Percentiles rank a stretch among this genome's conserved stretches.
Evolutionary conservation across 1,140 invertebrate species (phyloP).

Genomic region (Drosophila obscura): DNA sequence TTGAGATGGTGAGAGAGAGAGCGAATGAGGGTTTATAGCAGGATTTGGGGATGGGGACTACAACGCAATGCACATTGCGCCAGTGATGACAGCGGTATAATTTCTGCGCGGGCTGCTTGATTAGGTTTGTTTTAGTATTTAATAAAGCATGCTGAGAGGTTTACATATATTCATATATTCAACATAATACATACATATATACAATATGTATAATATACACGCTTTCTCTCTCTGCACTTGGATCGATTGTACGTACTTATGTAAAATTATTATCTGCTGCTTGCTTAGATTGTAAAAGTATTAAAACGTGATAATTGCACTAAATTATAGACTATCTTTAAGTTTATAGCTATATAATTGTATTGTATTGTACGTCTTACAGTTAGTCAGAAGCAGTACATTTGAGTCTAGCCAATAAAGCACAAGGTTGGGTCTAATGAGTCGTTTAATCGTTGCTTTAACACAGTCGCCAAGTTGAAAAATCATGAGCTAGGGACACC

Average conservation of each 20-base stretch:
- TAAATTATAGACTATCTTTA: constrained; percentile 59
- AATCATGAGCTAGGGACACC: constrained; percentile 48
- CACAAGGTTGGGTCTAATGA: constrained; percentile 53
- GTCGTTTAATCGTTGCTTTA: constrained; percentile 25
- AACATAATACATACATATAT: constrained; percentile 1
- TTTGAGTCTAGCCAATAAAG: constrained; percentile 68
- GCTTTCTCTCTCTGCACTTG: constrained; percentile 34
- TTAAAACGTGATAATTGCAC: constrained; percentile 79
- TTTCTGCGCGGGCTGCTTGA: constrained; percentile 17
- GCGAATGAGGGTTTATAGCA: constrained; percentile 49
- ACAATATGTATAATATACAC: background rate
- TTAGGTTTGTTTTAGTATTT: constrained; percentile 29
- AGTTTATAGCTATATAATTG: constrained; percentile 48
- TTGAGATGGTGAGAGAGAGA: constrained; percentile 24
- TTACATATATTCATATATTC: constrained; percentile 21
- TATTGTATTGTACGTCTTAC: constrained; percentile 47
- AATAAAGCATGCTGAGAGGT: constrained; percentile 31
- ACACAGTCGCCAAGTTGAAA: constrained; percentile 4
- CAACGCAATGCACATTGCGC: constrained; percentile 14
- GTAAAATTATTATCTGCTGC: constrained; percentile 54
- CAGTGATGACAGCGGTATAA: constrained; percentile 30
- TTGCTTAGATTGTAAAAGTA: constrained; percentile 72
- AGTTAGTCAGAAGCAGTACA: constrained; percentile 48
- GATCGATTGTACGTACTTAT: constrained; percentile 52
- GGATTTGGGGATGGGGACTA: constrained; percentile 18